Percentiles rank a stretch among this genome's conserved stretches.
These are phyloP conservation scores for Eubasilissa splendida DNA, from an alignment of 2,888 invertebrate genomes.

Conservation along the genomic window DNA sequence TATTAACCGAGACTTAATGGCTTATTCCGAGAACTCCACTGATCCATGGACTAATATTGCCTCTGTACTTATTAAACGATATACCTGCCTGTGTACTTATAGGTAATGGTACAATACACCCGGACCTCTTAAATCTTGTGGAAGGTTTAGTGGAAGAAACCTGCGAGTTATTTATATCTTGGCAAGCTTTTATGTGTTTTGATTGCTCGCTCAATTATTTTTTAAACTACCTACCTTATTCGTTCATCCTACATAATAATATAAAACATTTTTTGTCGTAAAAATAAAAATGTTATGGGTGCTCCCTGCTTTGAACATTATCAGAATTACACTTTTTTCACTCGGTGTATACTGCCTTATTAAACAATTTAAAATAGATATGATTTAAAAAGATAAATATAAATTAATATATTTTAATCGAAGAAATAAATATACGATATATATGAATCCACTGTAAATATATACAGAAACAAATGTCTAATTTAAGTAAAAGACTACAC, in stretches of 20 bases:
- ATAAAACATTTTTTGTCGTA: too few species aligned
- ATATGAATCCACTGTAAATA: too few species aligned
- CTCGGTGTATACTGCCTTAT: too few species aligned
- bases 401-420: too few species aligned
- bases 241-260: not conserved
- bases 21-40: conserved; percentile 5
- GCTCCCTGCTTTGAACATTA: too few species aligned
- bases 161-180: conserved; percentile 12
- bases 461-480: too few species aligned
- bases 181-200: not conserved
- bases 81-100: not conserved
- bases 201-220: not conserved
- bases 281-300: too few species aligned
- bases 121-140: conserved; percentile 21
- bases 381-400: too few species aligned
- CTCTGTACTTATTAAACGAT: not conserved
- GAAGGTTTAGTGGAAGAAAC: conserved; percentile 6
- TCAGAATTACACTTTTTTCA: too few species aligned
- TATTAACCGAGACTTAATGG: not conserved
- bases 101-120: conserved; percentile 6
- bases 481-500: too few species aligned
- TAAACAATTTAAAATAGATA: too few species aligned
- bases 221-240: not conserved
- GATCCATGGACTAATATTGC: conserved; percentile 9
- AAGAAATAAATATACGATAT: too few species aligned